phyloP scores from a whole-genome alignment of 1,140 invertebrate genomes.

The Platyscapa corneri region DNA sequence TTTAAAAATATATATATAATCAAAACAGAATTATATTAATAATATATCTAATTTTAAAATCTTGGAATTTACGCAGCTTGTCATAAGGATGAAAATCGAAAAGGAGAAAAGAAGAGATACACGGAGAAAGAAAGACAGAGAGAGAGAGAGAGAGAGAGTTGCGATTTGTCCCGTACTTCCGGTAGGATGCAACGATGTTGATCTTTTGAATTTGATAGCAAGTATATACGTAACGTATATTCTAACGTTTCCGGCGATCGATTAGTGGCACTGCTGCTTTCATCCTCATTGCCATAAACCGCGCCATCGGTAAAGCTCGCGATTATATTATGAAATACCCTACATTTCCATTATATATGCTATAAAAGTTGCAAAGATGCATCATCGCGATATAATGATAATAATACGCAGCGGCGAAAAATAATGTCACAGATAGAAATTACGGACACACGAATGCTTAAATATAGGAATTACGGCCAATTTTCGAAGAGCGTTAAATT shows the following conservation, averaged over 20 bases:
- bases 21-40: too few species aligned
- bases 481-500: not conserved
- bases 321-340: not conserved
- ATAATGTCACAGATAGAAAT: not conserved
- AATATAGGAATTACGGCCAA: not conserved
- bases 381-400: not conserved
- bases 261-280: not conserved
- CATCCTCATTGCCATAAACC: not conserved
- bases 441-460: not conserved
- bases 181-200: not conserved
- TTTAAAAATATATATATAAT: too few species aligned
- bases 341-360: not conserved
- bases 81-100: not conserved
- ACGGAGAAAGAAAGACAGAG: too few species aligned
- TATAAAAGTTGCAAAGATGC: not conserved
- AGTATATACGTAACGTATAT: not conserved
- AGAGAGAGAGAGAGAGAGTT: not conserved
- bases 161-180: not conserved
- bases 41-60: not conserved
- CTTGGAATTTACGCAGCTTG: not conserved
- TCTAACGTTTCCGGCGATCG: conserved; percentile 20
- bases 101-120: too few species aligned
- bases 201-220: not conserved
- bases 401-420: not conserved
- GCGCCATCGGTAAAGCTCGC: not conserved